These are phyloP conservation scores for Embidobia sp. DNA, from an alignment of 2,888 invertebrate genomes.

Conservation along the genomic window DNA sequence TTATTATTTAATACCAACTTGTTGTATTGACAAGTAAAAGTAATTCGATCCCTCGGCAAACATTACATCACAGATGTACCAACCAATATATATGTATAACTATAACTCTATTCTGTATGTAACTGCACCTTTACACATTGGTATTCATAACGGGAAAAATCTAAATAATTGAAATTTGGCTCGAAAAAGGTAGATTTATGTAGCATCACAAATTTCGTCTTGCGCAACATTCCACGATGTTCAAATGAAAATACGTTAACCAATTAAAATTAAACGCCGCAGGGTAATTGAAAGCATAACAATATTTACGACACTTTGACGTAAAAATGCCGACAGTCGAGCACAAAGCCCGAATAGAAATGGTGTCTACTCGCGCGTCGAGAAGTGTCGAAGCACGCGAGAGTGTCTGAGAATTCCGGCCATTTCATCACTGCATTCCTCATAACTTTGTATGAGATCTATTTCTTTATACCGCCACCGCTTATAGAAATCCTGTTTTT, in stretches of 20 bases:
- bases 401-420: slow-evolving; percentile 43
- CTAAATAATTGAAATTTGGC: no score
- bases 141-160: no score
- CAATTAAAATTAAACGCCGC: slow-evolving; percentile 24
- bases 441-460: slow-evolving; percentile 51
- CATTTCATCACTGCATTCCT: slow-evolving; percentile 60
- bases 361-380: slow-evolving; percentile 23
- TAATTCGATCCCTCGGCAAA: no score
- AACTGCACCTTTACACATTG: no score
- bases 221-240: background rate
- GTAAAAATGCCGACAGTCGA: slow-evolving; percentile 17
- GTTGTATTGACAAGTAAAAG: no score
- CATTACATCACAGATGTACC: no score
- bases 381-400: slow-evolving; percentile 33
- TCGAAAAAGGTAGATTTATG: no score
- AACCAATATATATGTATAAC: no score
- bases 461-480: slow-evolving; percentile 40
- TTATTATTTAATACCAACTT: no score
- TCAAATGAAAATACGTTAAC: slow-evolving; percentile 8
- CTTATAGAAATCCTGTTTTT: slow-evolving; percentile 51
- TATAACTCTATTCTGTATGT: no score
- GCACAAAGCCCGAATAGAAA: slow-evolving; percentile 10
- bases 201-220: no score
- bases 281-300: slow-evolving; percentile 21
- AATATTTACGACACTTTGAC: slow-evolving; percentile 27